These are phyloP conservation scores for Psittacula cyanocephala DNA, from an alignment of 2,113 vertebrate genomes.

Conservation along the genomic window DNA sequence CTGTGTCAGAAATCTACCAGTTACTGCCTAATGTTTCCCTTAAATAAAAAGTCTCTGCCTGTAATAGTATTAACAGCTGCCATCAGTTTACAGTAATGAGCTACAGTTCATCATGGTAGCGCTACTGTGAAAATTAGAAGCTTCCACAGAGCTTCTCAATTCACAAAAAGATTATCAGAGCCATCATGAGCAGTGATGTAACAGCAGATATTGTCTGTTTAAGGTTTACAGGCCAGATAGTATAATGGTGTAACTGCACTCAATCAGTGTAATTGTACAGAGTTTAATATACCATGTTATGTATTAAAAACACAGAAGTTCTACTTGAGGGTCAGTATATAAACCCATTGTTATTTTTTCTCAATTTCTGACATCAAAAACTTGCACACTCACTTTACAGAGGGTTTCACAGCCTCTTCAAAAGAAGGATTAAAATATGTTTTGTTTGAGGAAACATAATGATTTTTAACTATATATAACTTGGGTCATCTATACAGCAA, in stretches of 20 bases:
- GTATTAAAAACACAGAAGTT: neutral
- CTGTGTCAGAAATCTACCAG: slow-evolving; percentile 70
- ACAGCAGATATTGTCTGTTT: neutral
- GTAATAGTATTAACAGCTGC: slow-evolving; percentile 68
- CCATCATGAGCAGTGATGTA: neutral
- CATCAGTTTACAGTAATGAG: slow-evolving; percentile 73
- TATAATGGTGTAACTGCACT: neutral
- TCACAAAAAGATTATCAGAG: slow-evolving; percentile 4
- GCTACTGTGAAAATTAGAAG: slow-evolving; percentile 62
- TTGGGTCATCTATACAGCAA: neutral
- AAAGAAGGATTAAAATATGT: neutral
- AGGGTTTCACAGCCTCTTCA: neutral
- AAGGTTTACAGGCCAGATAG: neutral
- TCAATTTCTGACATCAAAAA: neutral
- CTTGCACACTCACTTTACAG: neutral
- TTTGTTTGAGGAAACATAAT: neutral
- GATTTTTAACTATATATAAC: neutral
- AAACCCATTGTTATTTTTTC: neutral
- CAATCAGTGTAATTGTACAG: neutral
- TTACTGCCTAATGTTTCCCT: slow-evolving; percentile 67
- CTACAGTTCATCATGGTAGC: slow-evolving; percentile 38
- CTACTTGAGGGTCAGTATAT: neutral
- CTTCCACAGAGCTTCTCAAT: slow-evolving; percentile 28
- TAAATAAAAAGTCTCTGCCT: slow-evolving; percentile 74
- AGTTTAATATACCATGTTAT: neutral